Percentiles rank a stretch among this genome's conserved stretches.
phyloP scores from a whole-genome alignment of 2,113 vertebrate genomes.

The Ophthalmotilapia sp. region DNA sequence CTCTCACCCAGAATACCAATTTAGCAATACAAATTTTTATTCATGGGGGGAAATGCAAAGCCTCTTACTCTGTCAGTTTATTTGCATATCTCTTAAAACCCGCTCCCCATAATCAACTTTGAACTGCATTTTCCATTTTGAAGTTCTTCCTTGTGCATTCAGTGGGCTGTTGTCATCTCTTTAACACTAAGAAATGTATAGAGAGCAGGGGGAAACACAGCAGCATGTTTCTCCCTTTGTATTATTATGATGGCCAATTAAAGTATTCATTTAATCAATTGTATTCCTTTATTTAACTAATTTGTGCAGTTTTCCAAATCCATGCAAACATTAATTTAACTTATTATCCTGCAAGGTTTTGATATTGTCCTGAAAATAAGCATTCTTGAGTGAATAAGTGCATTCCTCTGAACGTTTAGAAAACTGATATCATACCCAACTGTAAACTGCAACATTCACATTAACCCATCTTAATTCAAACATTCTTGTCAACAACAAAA shows the following conservation, averaged over 20 bases:
- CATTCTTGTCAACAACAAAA: background rate
- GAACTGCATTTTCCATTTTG: conserved; percentile 17
- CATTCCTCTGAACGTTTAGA: background rate
- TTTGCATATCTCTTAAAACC: conserved; percentile 57
- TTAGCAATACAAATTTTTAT: background rate
- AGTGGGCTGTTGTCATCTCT: background rate
- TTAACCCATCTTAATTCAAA: background rate
- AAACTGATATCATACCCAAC: background rate
- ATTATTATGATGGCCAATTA: background rate
- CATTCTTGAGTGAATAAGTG: background rate
- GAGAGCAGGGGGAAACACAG: background rate
- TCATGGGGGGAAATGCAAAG: conserved; percentile 39
- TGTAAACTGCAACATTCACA: background rate
- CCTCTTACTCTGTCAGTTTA: conserved; percentile 41
- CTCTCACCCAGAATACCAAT: conserved; percentile 10
- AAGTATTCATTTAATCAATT: background rate
- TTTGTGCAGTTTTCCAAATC: background rate
- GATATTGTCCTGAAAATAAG: background rate
- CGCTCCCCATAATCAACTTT: conserved; percentile 31
- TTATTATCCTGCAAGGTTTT: background rate
- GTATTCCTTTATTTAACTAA: background rate
- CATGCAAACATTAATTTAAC: background rate
- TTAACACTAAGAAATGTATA: background rate
- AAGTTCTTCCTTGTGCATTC: background rate
- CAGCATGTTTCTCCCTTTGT: background rate